These are phyloP conservation scores for Piaya cayana DNA, from an alignment of 2,113 vertebrate species.

Conservation along the genomic window DNA sequence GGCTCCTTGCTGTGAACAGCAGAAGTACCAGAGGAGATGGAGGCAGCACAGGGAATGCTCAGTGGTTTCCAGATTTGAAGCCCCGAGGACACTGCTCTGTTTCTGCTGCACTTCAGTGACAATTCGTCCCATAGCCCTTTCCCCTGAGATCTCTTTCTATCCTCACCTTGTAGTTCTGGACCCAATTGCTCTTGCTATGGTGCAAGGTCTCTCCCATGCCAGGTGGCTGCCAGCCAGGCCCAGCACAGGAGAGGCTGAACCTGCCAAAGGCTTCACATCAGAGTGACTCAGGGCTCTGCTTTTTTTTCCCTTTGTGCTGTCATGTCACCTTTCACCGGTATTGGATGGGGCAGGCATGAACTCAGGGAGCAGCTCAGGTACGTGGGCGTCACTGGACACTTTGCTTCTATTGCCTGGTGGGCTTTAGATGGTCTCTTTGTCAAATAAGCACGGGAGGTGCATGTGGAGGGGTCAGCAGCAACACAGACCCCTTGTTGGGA, in stretches of 20 bases:
- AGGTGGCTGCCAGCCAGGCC: background rate
- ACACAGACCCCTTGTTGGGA: fast-evolving
- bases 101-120: background rate
- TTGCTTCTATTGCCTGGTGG: background rate
- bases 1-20: background rate
- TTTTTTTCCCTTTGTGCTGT: background rate
- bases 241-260: background rate
- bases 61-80: background rate
- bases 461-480: background rate
- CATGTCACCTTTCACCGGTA: background rate
- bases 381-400: background rate
- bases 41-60: background rate
- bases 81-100: background rate
- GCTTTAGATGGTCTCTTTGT: background rate
- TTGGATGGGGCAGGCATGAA: background rate
- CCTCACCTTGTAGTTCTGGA: background rate
- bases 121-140: background rate
- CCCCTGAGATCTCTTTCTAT: background rate
- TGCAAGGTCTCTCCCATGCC: background rate
- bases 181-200: background rate
- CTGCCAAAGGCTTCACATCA: background rate
- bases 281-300: background rate
- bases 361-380: background rate
- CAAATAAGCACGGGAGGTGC: background rate
- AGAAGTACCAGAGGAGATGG: background rate